Evolutionary conservation across 2,797 vertebrate species (phyloP), one percentile per base, ranked within the genome.

Genomic region (Hapalemur alaotrensis): DNA sequence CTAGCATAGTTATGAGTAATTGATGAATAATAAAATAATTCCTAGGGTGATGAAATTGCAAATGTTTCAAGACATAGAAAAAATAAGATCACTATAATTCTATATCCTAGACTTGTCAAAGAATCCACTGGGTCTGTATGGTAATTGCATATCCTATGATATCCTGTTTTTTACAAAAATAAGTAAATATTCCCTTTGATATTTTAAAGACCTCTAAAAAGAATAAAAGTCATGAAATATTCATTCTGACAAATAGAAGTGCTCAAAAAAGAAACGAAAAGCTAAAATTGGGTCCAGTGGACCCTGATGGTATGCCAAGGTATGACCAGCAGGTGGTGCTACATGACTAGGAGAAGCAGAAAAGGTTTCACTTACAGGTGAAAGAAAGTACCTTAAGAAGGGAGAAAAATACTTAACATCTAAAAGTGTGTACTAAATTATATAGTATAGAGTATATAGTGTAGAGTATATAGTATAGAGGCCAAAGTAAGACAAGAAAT

Each of bases 271-370:
- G 4, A 92, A 85, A 57, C 28, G 54, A 17, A 59, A 89, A 80
- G 12, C 32, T 91, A 46, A 83, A 52, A 38, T 65, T 72, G 14
- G 6, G 7, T 81, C 10, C 17, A 22, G 2, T 67, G 28, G 38
- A 61, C 15, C 8, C 1, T 13, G 2, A 0, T 48, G 57, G 15
- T 80, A 30, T 96, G 13, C 15, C 18, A 46, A 48, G 9, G 1
- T 0, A 28, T 87, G 38, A 32, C 94, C 97, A 96, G 94, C 76
- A 97, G 97, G 57, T 95, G 97, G 97, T 0, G 95, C 95, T 72
- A 48, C 7, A 23, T 23, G 91, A 95, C 59, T 80, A 91, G 82
- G 18, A 73, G n/a, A 95, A 38, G 28, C 22, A 28, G 22, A 28
- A 76, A 96, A 61, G 23, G 15, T 7, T 65, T 17, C 2, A 0